Conservation (phyloP, 2,113 vertebrate species). For the mouse (Mus musculus) region GRCm39 chr5:48983001-48983500, state of each 20-base stretch:
- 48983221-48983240: neutral
- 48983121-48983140: neutral
- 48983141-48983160: neutral
- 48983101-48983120: neutral
- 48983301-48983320: neutral
- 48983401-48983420: neutral
- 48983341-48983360: neutral
- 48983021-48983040: neutral
- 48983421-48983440: neutral
- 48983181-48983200: neutral
- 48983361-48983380: neutral
- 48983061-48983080: neutral
- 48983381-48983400: neutral
- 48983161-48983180: neutral
- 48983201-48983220: neutral
- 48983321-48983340: neutral
- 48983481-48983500: neutral
- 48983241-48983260: neutral
- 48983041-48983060: neutral
- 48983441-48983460: neutral
- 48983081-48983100: neutral
- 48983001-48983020: neutral
- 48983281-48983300: neutral
- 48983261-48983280: neutral
- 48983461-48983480: rapidly evolving